Conservation (phyloP, 2,113 vertebrate genomes). For the Fulmarus glacialis region DNA sequence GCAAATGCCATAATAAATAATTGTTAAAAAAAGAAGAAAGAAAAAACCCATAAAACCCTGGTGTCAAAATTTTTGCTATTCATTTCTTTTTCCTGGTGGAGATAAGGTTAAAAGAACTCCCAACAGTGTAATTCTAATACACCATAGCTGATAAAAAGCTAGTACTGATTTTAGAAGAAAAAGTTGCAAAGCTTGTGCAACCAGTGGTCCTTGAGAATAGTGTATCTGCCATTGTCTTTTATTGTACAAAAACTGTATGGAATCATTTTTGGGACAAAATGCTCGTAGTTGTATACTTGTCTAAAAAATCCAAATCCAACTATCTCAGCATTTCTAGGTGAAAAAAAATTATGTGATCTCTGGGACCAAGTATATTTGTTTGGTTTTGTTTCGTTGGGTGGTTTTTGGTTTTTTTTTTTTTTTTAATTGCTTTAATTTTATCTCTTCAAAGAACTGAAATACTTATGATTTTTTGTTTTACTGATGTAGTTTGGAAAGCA, state of each 20-base stretch:
- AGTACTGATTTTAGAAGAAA: background rate
- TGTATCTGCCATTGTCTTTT: background rate
- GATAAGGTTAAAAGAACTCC: background rate
- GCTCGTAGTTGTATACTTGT: background rate
- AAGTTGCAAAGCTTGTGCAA: background rate
- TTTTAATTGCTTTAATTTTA: background rate
- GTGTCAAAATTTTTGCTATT: background rate
- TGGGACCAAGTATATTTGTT: background rate
- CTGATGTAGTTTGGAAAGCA: background rate
- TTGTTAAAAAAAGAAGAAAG: background rate
- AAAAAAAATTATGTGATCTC: background rate
- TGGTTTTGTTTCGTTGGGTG: too few species aligned
- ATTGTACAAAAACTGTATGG: background rate
- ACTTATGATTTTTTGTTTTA: background rate
- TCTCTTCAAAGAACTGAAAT: background rate
- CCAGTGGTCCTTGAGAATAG: background rate
- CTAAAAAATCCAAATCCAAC: background rate
- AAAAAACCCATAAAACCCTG: rapidly evolving
- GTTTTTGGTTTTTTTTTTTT: background rate
- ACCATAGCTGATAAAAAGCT: background rate
- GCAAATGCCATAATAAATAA: background rate
- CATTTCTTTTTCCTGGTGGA: background rate
- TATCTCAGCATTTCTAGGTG: background rate
- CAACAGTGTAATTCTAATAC: background rate
- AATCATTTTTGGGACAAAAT: background rate